Conservation (phyloP, 2,888 invertebrate species). For the Apodemia mormo region DNA sequence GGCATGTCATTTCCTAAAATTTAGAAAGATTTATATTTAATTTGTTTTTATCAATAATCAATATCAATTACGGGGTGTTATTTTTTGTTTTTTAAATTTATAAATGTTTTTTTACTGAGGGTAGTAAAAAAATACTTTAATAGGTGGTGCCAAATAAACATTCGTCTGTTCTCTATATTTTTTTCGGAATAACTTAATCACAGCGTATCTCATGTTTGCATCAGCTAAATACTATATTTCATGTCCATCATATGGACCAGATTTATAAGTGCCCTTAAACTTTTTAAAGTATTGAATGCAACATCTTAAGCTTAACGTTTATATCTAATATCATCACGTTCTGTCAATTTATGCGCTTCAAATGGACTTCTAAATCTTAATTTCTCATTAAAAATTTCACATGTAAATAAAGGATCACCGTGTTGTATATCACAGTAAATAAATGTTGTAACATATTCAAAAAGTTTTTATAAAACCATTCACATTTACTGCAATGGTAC, state of each 20-base stretch:
- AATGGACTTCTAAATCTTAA: constrained; percentile 56
- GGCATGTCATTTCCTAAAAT: constrained; percentile 45
- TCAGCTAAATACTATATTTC: constrained; percentile 43
- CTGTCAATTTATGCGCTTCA: constrained; percentile 56
- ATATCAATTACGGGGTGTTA: too few relatives aligned
- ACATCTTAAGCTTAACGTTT: constrained; percentile 65
- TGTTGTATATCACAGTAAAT: constrained; percentile 54
- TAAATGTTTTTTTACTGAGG: too few relatives aligned
- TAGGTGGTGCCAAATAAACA: too few relatives aligned
- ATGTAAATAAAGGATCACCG: constrained; percentile 50
- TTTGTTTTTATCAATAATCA: not conserved
- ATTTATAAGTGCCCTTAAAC: constrained; percentile 54
- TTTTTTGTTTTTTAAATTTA: too few relatives aligned
- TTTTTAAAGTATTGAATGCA: constrained; percentile 57
- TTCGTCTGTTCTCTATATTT: too few relatives aligned
- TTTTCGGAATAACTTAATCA: too few relatives aligned
- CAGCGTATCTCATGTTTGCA: too few relatives aligned
- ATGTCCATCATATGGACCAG: constrained; percentile 67
- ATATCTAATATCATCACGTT: constrained; percentile 63
- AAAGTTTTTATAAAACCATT: constrained; percentile 52
- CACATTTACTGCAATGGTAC: constrained; percentile 51
- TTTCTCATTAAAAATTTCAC: constrained; percentile 48
- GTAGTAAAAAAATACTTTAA: too few relatives aligned
- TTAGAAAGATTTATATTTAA: constrained; percentile 49
- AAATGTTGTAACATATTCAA: constrained; percentile 53